These are phyloP conservation scores for Brachyhypopomus gauderio DNA, from an alignment of 2,113 vertebrate genomes.

Conservation along the genomic window DNA sequence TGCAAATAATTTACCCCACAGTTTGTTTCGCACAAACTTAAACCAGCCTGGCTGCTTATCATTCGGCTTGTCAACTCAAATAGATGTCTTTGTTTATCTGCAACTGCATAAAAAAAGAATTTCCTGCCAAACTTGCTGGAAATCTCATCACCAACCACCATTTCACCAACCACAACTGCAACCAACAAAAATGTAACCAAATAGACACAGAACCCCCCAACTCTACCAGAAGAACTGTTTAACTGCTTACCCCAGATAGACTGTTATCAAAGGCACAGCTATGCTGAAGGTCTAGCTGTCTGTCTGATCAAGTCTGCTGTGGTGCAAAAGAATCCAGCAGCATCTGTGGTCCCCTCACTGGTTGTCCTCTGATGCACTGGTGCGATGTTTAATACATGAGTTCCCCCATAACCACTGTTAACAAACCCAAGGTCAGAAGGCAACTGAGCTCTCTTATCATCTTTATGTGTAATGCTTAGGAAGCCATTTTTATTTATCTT, in stretches of 20 bases:
- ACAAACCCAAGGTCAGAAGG: slow-evolving; percentile 23
- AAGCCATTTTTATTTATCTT: slow-evolving; percentile 10
- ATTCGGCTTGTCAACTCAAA: slow-evolving; percentile 28
- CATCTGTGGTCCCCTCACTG: slow-evolving; percentile 2
- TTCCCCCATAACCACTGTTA: slow-evolving; percentile 14
- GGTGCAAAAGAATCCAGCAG: neutral
- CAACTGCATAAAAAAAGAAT: slow-evolving; percentile 12
- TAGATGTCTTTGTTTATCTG: slow-evolving; percentile 22
- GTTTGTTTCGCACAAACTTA: slow-evolving; percentile 19
- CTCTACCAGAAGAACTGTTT: neutral
- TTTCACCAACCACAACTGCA: neutral
- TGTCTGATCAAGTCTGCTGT: slow-evolving; percentile 16
- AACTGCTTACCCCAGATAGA: slow-evolving; percentile 17
- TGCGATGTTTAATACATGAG: slow-evolving; percentile 41
- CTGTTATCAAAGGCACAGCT: slow-evolving; percentile 28
- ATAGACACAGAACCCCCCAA: neutral
- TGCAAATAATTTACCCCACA: slow-evolving; percentile 14
- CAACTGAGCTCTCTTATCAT: slow-evolving; percentile 7
- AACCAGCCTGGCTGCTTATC: slow-evolving; percentile 32
- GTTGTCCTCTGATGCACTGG: slow-evolving; percentile 3
- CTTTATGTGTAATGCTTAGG: neutral
- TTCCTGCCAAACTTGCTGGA: neutral
- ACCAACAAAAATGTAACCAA: neutral
- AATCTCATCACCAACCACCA: neutral
- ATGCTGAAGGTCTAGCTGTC: neutral